phyloP scores from a whole-genome alignment of 2,113 vertebrate genomes.

The Platichthys flesus region DNA sequence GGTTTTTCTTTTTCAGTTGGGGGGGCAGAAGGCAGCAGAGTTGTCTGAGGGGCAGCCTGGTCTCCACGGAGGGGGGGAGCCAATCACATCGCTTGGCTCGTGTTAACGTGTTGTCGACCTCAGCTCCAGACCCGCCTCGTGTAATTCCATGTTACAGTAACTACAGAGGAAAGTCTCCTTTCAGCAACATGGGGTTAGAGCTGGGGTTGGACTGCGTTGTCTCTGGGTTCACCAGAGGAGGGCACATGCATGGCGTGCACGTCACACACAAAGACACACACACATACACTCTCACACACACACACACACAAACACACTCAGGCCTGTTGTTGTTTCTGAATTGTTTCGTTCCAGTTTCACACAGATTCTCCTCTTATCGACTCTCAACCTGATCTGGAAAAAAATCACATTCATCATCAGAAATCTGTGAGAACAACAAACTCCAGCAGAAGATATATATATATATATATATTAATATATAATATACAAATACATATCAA shows the following conservation, averaged over 20 bases:
- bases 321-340: background rate
- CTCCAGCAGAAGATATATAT: too few relatives aligned
- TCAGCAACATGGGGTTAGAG: conserved; percentile 26
- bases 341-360: too few relatives aligned
- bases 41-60: conserved; percentile 7
- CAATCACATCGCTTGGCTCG: conserved; percentile 31
- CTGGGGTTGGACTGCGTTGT: background rate
- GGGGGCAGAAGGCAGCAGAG: conserved; percentile 17
- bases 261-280: background rate
- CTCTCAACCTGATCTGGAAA: background rate
- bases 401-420: too few relatives aligned
- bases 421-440: background rate
- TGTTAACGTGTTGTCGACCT: conserved; percentile 47
- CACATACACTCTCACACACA: background rate
- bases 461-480: too few relatives aligned
- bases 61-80: conserved; percentile 27
- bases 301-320: background rate
- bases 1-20: conserved; percentile 12
- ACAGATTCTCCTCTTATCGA: background rate
- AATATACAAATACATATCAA: too few relatives aligned
- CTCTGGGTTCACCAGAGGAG: background rate
- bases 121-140: conserved; percentile 32
- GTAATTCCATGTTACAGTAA: conserved; percentile 57
- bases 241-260: background rate
- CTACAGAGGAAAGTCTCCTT: conserved; percentile 35